Evolutionary conservation across 2,113 vertebrate genomes (phyloP).

Genomic region (Apaloderma vittatum): DNA sequence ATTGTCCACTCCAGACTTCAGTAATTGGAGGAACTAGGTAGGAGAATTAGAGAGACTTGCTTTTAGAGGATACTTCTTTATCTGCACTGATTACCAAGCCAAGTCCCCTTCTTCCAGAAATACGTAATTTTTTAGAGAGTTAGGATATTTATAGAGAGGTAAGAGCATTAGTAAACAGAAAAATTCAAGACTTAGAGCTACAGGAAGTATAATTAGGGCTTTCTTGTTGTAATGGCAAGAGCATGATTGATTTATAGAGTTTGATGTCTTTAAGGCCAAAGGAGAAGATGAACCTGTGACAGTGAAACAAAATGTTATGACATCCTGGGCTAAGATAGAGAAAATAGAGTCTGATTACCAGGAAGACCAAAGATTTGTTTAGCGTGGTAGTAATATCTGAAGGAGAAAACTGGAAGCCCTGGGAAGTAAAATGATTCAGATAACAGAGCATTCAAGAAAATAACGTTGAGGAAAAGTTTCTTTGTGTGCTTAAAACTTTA

Average conservation of each 20-base stretch:
- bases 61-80: background rate
- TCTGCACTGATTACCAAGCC: background rate
- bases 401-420: background rate
- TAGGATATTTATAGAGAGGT: background rate
- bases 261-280: background rate
- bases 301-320: background rate
- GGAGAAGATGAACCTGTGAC: background rate
- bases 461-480: background rate
- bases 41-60: background rate
- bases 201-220: background rate
- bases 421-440: background rate
- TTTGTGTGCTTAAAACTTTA: background rate
- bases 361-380: background rate
- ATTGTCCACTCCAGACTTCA: background rate
- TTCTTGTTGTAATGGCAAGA: background rate
- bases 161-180: background rate
- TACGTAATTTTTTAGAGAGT: background rate
- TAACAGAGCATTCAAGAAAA: background rate
- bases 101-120: background rate
- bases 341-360: background rate
- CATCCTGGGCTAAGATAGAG: background rate
- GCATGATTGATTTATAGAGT: background rate
- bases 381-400: background rate
- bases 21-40: background rate
- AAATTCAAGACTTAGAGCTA: background rate